phyloP scores from a whole-genome alignment of 1,140 invertebrate genomes.

The Cheumatopsyche charites region DNA sequence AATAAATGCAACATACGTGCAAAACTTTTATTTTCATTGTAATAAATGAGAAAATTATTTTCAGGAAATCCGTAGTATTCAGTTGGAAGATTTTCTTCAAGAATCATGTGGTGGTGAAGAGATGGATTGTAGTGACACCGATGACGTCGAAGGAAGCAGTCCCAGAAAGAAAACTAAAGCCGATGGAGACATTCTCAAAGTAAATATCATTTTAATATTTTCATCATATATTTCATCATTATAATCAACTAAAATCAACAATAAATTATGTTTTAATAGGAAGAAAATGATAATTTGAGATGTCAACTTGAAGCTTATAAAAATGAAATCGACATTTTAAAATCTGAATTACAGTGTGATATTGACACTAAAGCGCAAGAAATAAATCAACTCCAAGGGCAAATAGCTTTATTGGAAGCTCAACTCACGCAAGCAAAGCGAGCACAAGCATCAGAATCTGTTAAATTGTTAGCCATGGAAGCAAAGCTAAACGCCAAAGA shows the following conservation, averaged over 20 bases:
- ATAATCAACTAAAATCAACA: neutral
- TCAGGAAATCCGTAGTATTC: constrained; percentile 77
- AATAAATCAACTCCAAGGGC: constrained; percentile 57
- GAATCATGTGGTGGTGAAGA: constrained; percentile 73
- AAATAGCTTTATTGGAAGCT: constrained; percentile 64
- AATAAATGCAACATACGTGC: neutral
- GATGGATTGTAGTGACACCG: constrained; percentile 82
- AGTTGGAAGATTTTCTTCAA: constrained; percentile 72
- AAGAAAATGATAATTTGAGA: constrained; percentile 88
- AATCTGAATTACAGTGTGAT: constrained; percentile 67
- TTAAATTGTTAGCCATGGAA: constrained; percentile 63
- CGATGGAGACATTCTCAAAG: constrained; percentile 40
- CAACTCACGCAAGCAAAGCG: constrained; percentile 60
- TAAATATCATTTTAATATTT: constrained; percentile 8
- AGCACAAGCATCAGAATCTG: constrained; percentile 39
- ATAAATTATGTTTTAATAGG: constrained; percentile 58
- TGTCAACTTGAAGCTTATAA: constrained; percentile 94
- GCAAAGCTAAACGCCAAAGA: constrained; percentile 72
- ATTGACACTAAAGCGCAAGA: constrained; percentile 58
- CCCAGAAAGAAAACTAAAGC: constrained; percentile 59
- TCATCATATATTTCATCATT: neutral
- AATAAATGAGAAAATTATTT: constrained; percentile 39
- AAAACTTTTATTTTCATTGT: neutral
- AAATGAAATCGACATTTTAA: constrained; percentile 80
- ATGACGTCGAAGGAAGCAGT: constrained; percentile 60